Evolutionary conservation across 2,797 vertebrate genomes (phyloP), one percentile per base, ranked within the genome.

Genomic region (Fundulus diaphanus): DNA sequence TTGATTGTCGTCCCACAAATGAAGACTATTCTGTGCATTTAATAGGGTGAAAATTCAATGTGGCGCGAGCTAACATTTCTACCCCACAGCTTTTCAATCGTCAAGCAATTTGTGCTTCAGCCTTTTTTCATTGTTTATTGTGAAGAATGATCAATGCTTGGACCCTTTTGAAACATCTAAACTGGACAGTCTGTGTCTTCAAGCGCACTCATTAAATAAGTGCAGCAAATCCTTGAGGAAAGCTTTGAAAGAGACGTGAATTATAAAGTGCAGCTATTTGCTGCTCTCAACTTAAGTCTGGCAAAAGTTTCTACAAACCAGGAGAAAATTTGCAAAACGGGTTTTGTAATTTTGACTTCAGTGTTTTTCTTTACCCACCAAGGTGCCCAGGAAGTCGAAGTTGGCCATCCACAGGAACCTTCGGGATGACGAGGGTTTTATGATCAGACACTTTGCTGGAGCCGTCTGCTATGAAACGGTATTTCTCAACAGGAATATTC

Each of bases 391-490:
- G 85, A 99, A 99, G 84, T 99, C 98, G 9, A 99, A 99, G 85
- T 74, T 99, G 92, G 90, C 98, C 1, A 87, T 99, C 87, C 98
- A 99, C 87, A 96, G 98, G 83, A 99, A 99, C 76, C 89, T 99
- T 81, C 94, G 98, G 84, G 98, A 99, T 31, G 98, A 99, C 0
- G 98, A 99, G 87, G 98, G 98, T 80, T 99, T 99, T 71, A 97
- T 99, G 67, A 89, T 99, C 88, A 95, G 98, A 48, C 98, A 99
- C 92, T 99, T 99, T 85, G 98, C 98, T 18, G 98, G 98, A 90
- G 98, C 98, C 0, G 98, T 99, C 16, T 99, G 98, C 94, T 99
- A 99, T n/a, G 97, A 99, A 90, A 99, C 98, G 75, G 98, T 99
- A 95, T 86, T 63, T 49, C 1, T 70, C 49, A 31, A 63, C 3